phyloP scores from a whole-genome alignment of 2,888 invertebrate genomes.

The Caenorhabditis zanzibari region DNA sequence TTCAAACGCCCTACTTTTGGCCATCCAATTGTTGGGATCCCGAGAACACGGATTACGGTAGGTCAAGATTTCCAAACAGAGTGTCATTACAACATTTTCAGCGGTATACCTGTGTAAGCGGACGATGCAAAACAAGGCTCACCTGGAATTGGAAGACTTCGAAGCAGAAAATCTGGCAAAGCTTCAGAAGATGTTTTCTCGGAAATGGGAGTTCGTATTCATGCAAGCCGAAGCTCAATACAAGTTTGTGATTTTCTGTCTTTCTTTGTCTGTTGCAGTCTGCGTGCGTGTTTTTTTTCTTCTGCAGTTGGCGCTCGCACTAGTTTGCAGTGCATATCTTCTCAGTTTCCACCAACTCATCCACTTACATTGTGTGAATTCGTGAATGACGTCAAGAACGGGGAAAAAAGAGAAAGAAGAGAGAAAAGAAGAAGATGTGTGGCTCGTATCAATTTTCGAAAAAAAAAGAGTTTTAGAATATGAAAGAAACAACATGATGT shows the following conservation, averaged over 20 bases:
- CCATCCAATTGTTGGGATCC: slow-evolving; percentile 99
- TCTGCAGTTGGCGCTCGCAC: slow-evolving; percentile 26
- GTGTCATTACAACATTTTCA: slow-evolving; percentile 84
- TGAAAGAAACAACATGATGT: slow-evolving; percentile 15
- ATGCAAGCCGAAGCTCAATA: slow-evolving; percentile 97
- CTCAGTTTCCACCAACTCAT: slow-evolving; percentile 50
- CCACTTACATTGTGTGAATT: slow-evolving; percentile 55
- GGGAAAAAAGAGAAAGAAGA: slow-evolving; percentile 16
- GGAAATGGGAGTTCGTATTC: slow-evolving; percentile 99
- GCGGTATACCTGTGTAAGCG: slow-evolving; percentile 99
- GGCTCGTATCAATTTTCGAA: slow-evolving; percentile 47
- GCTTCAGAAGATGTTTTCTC: slow-evolving; percentile 98
- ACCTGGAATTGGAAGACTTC: slow-evolving; percentile 97
- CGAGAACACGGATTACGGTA: slow-evolving; percentile 98
- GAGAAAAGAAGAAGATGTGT: slow-evolving; percentile 28
- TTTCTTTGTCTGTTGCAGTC: slow-evolving; percentile 11
- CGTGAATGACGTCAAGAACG: slow-evolving; percentile 53
- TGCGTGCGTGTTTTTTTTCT: slow-evolving; percentile 13
- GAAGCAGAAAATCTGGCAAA: slow-evolving; percentile 98
- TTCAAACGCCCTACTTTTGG: slow-evolving; percentile 99
- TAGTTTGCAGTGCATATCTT: slow-evolving; percentile 62
- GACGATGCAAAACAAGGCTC: slow-evolving; percentile 99
- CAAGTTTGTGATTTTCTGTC: slow-evolving; percentile 85
- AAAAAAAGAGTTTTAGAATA: slow-evolving; percentile 26
- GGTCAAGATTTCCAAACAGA: background rate